Evolutionary conservation across 2,113 vertebrate genomes (phyloP).

Genomic region (Arvicanthis niloticus): DNA sequence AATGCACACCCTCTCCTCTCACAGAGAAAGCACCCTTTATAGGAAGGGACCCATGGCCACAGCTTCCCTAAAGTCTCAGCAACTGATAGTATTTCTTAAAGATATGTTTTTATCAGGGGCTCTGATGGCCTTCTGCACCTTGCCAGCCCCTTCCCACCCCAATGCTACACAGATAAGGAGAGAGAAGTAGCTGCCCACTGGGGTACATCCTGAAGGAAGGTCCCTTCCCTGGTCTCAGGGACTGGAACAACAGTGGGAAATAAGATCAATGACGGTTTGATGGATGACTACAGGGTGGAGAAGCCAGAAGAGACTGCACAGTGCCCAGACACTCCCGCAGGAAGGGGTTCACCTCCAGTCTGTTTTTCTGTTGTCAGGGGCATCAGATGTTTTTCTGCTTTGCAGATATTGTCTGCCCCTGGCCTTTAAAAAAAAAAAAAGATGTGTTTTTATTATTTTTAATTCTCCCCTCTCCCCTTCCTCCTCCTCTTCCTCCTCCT

Average conservation of each 20-base stretch:
- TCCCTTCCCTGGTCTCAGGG: rapidly evolving
- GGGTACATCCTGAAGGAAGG: neutral
- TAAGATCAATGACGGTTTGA: rapidly evolving
- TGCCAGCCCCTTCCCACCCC: rapidly evolving
- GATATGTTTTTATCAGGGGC: neutral
- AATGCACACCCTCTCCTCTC: neutral
- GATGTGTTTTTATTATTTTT: neutral
- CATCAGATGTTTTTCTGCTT: rapidly evolving
- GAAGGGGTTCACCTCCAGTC: rapidly evolving
- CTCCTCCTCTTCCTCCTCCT: no score
- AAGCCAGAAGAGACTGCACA: neutral
- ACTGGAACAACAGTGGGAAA: neutral
- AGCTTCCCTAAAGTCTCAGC: neutral
- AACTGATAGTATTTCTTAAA: neutral
- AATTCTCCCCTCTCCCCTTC: neutral
- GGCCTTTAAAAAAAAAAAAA: neutral
- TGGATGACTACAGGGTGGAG: rapidly evolving
- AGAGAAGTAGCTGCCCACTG: rapidly evolving
- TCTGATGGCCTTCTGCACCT: rapidly evolving
- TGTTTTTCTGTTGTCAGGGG: rapidly evolving
- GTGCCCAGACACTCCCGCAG: rapidly evolving
- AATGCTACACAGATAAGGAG: rapidly evolving
- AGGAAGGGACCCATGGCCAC: neutral
- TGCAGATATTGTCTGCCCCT: neutral
- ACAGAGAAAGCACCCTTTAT: neutral